A percentile compares a stretch with the other conserved stretches of the same genome.
phyloP scores from a whole-genome alignment of 2,113 vertebrate genomes.

The Prochilodus magdalenae region DNA sequence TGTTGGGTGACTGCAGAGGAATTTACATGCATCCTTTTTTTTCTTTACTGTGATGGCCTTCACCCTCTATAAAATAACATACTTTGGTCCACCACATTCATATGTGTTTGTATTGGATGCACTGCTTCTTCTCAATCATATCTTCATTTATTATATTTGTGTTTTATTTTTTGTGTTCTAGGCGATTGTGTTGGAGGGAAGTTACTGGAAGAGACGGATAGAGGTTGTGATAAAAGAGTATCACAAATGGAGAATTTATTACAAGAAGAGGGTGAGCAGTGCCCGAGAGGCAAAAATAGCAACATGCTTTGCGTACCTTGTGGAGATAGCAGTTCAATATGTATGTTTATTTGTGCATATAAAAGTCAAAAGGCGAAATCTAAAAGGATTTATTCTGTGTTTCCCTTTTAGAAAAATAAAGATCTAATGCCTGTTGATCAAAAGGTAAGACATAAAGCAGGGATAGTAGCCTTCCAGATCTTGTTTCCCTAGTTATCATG shows the following conservation, averaged over 20 bases:
- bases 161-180: constrained; percentile 56
- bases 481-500: background rate
- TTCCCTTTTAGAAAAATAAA: constrained; percentile 77
- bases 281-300: background rate
- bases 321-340: too few relatives aligned
- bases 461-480: background rate
- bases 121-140: background rate
- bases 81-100: too few relatives aligned
- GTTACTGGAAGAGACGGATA: constrained; percentile 97
- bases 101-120: background rate
- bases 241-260: constrained; percentile 98
- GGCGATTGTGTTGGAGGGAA: constrained; percentile 95
- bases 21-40: too few relatives aligned
- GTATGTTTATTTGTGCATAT: background rate
- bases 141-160: constrained; percentile 9
- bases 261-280: constrained; percentile 91
- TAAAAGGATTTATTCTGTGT: constrained; percentile 23
- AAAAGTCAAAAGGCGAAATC: background rate
- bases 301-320: background rate
- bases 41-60: too few relatives aligned
- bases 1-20: too few relatives aligned
- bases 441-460: constrained; percentile 66
- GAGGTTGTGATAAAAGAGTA: constrained; percentile 98
- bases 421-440: constrained; percentile 76
- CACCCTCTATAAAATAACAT: too few relatives aligned